Base-by-base conservation (phyloP, 2,113 vertebrate species). In the Mellivora capensis region DNA sequence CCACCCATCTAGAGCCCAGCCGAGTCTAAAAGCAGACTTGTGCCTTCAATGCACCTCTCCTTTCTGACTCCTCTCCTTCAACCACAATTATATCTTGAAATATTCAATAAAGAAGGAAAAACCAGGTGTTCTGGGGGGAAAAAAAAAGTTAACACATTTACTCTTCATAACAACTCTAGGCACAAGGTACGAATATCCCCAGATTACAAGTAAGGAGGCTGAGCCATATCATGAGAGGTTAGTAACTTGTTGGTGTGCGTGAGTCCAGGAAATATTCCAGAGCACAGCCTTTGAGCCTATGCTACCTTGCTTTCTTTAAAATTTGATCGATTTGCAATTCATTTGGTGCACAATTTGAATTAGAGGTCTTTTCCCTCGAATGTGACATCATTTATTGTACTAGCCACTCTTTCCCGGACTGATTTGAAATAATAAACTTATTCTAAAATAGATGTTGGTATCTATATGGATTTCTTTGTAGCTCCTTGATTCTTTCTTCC, bases 41-140 rank as follows among this genome's bases (percentile, higher is more conserved):
- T 71, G 91, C 90, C 94, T 96, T 93, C 87, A 18, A 1, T 4
- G 42, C 90, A 94, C 93, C 89, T 87, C 21, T 90, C 97, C 98
- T 97, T 96, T 95, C 96, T 97, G 95, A 97, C 88, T 7, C 31
- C 4, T 77, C 94, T 93, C 87, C 81, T 87, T 59, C 90, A 49
- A 72, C 15, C 95, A 92, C 97, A 95, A 95, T 92, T 90, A 84
- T 71, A 91, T 85, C 94, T 86, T 71, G 81, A 62, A 61, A 47
- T 96, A 95, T 81, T 96, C 94, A 98, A 97, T 98, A 97, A 98
- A 97, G 91, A 92, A 94, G 77, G 96, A 74, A 74, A 96, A 95
- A 93, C 31, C n/a, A 85, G 96, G 96, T 91, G 95, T 97, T 93
- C 90, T 54, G 97, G 77, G 12, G 15, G 82, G 4, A 13, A 6